Evolutionary conservation across 2,888 invertebrate genomes (phyloP).

Genomic region (Zygothrica quintamaculata): DNA sequence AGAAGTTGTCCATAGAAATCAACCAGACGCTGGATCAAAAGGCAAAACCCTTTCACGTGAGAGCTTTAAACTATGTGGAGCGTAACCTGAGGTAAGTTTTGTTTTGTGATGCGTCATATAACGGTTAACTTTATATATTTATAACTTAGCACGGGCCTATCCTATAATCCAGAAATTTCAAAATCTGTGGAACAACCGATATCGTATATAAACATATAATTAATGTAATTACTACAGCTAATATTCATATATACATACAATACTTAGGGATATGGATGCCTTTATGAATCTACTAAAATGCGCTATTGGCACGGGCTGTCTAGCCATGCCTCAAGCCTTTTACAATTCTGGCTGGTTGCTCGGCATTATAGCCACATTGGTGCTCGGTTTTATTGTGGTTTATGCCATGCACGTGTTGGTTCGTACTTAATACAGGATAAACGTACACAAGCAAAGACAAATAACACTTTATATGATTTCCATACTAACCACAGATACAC

Average conservation of each 20-base stretch:
- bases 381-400: slow-evolving; percentile 92
- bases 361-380: slow-evolving; percentile 90
- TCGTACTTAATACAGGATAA: no score
- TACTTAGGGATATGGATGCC: slow-evolving; percentile 86
- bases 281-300: slow-evolving; percentile 95
- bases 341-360: slow-evolving; percentile 92
- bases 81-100: slow-evolving; percentile 32
- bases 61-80: slow-evolving; percentile 6
- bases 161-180: slow-evolving; percentile 39
- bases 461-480: neutral
- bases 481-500: slow-evolving; percentile 47
- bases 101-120: slow-evolving; percentile 29
- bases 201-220: slow-evolving; percentile 39
- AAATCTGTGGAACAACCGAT: slow-evolving; percentile 36
- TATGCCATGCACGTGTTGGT: slow-evolving; percentile 94
- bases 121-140: neutral
- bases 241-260: neutral
- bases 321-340: slow-evolving; percentile 97
- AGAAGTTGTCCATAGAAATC: slow-evolving; percentile 12
- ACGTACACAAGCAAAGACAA: no score
- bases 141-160: slow-evolving; percentile 20
- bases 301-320: slow-evolving; percentile 95
- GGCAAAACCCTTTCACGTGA: neutral
- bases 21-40: neutral
- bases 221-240: slow-evolving; percentile 22